phyloP scores from a whole-genome alignment of 2,888 invertebrate species.

The Tipula lateralis region DNA sequence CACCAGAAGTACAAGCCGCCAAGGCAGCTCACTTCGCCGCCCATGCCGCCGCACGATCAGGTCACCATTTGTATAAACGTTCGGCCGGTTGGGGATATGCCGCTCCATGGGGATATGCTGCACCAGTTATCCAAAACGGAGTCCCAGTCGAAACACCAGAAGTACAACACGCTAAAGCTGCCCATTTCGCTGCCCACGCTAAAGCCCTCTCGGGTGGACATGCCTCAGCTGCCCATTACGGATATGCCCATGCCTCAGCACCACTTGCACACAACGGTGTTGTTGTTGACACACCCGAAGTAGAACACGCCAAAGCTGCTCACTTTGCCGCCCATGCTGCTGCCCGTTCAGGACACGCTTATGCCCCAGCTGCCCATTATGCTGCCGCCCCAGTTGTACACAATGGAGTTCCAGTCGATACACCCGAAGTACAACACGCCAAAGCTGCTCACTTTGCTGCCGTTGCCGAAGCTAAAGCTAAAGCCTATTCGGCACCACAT shows the following conservation, averaged over 20 bases:
- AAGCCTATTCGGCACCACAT: not conserved
- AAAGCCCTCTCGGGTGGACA: slow-evolving; percentile 43
- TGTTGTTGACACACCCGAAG: slow-evolving; percentile 51
- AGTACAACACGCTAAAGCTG: slow-evolving; percentile 50
- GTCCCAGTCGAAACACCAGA: slow-evolving; percentile 53
- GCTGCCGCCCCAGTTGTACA: slow-evolving; percentile 45
- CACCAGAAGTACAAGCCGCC: slow-evolving; percentile 52
- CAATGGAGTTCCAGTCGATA: slow-evolving; percentile 52
- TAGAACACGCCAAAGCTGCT: slow-evolving; percentile 47
- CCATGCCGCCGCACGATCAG: slow-evolving; percentile 48
- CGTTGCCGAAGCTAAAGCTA: slow-evolving; percentile 41
- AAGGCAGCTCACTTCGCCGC: slow-evolving; percentile 53
- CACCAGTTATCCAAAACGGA: slow-evolving; percentile 48
- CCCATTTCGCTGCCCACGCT: slow-evolving; percentile 48
- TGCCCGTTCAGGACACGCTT: slow-evolving; percentile 42
- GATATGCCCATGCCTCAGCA: slow-evolving; percentile 32
- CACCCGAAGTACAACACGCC: slow-evolving; percentile 52
- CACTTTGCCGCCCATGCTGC: slow-evolving; percentile 49
- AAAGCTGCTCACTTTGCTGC: slow-evolving; percentile 48
- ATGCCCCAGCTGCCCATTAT: slow-evolving; percentile 36
- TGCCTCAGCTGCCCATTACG: slow-evolving; percentile 37
- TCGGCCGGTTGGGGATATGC: slow-evolving; percentile 42
- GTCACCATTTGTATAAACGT: slow-evolving; percentile 48
- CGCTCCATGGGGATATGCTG: slow-evolving; percentile 42
- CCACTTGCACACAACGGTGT: slow-evolving; percentile 38